These are phyloP conservation scores for Nemurella pictetii DNA, from an alignment of 2,888 invertebrate genomes.

Conservation along the genomic window DNA sequence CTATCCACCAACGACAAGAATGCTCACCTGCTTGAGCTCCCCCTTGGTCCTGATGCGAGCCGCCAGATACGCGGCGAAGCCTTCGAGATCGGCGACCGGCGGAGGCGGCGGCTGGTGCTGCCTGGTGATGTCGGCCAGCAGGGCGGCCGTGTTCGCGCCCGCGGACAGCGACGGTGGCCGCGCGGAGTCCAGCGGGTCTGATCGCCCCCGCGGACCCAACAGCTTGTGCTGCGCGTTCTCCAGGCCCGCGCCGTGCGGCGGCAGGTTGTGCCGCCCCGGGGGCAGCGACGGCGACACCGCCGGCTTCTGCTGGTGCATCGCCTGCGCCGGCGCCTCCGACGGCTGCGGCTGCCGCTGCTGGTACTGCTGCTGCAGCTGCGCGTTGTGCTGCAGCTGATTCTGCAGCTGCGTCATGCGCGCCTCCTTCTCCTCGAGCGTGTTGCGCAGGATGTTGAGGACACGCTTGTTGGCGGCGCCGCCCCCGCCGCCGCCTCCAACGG, in stretches of 20 bases:
- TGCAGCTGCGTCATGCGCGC: slow-evolving; percentile 54
- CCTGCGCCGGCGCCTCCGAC: slow-evolving; percentile 36
- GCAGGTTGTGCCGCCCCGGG: slow-evolving; percentile 53
- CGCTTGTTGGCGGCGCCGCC: slow-evolving; percentile 63
- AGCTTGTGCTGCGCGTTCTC: slow-evolving; percentile 62
- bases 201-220: too few species aligned
- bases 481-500: too few species aligned
- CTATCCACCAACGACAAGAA: too few species aligned
- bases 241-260: slow-evolving; percentile 59
- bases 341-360: slow-evolving; percentile 39
- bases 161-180: neutral
- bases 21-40: slow-evolving; percentile 67
- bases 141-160: neutral
- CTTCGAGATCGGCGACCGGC: slow-evolving; percentile 50
- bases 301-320: slow-evolving; percentile 35
- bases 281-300: slow-evolving; percentile 28
- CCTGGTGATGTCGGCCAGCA: slow-evolving; percentile 5
- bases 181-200: slow-evolving; percentile 56
- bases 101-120: slow-evolving; percentile 44
- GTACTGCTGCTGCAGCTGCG: slow-evolving; percentile 48
- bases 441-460: slow-evolving; percentile 70
- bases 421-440: slow-evolving; percentile 67
- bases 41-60: slow-evolving; percentile 85
- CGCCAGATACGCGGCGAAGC: slow-evolving; percentile 63
- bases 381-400: slow-evolving; percentile 58